phyloP scores from a whole-genome alignment of 2,113 vertebrate genomes.

The Micromys minutus region DNA sequence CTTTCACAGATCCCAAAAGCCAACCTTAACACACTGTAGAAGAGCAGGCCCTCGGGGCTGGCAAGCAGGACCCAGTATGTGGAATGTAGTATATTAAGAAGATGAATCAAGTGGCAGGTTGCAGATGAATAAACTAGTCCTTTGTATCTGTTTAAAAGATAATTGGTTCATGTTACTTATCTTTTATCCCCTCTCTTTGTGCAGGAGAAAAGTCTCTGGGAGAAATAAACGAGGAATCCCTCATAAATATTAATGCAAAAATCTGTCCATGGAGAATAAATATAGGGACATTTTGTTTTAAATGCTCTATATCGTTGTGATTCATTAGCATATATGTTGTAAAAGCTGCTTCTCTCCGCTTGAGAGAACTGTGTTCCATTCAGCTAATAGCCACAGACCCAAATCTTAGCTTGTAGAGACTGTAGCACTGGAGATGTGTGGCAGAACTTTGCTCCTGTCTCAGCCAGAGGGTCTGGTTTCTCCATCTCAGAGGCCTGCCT shows the following conservation, averaged over 20 bases:
- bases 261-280: constrained; percentile 76
- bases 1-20: background rate
- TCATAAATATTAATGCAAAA: constrained; percentile 76
- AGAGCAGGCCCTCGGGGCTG: background rate
- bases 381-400: background rate
- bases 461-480: background rate
- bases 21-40: background rate
- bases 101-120: constrained; percentile 37
- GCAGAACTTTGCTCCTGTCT: background rate
- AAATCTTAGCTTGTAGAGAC: background rate
- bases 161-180: constrained; percentile 64
- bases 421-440: background rate
- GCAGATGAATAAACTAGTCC: constrained; percentile 41
- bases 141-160: constrained; percentile 69
- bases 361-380: constrained; percentile 45
- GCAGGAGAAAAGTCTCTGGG: constrained; percentile 66
- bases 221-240: constrained; percentile 62
- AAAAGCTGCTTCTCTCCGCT: constrained; percentile 44
- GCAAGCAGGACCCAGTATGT: background rate
- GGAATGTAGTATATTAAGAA: background rate
- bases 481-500: background rate
- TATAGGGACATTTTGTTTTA: constrained; percentile 75
- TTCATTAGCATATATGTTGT: constrained; percentile 72
- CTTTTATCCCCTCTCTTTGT: constrained; percentile 61
- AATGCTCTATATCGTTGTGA: constrained; percentile 30